Percentiles rank a stretch among this genome's conserved stretches.
phyloP scores from a whole-genome alignment of 2,113 vertebrate genomes.

The Neopipo cinnamomea region DNA sequence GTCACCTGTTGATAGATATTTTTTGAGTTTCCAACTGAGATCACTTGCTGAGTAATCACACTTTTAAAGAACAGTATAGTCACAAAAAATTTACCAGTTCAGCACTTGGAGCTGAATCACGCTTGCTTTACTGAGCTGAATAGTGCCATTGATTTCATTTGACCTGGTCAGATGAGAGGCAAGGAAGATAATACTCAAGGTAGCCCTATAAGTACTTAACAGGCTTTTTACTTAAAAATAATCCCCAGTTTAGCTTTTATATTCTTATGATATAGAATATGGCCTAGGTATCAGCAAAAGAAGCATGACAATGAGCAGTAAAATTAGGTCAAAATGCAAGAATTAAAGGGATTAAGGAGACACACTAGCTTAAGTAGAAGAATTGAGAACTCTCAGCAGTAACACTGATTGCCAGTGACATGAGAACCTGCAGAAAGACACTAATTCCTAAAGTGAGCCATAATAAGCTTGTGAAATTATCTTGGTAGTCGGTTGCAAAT shows the following conservation, averaged over 20 bases:
- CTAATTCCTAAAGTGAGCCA: conserved; percentile 39
- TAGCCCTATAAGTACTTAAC: neutral
- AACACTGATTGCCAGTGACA: conserved; percentile 34
- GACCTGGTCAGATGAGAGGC: neutral
- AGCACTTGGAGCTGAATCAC: neutral
- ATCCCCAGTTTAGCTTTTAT: neutral
- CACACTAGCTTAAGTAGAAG: conserved; percentile 6
- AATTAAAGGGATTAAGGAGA: conserved; percentile 55
- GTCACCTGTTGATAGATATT: neutral
- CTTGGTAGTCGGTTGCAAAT: neutral
- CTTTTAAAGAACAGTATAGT: neutral
- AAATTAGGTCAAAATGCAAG: conserved; percentile 51
- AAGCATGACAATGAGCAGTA: neutral
- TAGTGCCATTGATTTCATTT: neutral
- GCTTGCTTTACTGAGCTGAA: neutral
- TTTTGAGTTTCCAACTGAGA: neutral
- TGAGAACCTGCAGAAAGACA: conserved; percentile 54
- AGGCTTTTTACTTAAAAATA: neutral
- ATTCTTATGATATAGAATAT: neutral
- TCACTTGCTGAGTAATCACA: neutral
- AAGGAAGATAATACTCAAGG: neutral
- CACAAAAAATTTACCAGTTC: neutral
- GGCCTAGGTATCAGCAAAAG: neutral
- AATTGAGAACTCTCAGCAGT: conserved; percentile 6
- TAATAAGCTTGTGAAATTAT: conserved; percentile 38